phyloP scores from a whole-genome alignment of 2,888 invertebrate species.

The Drosophila anomelani region DNA sequence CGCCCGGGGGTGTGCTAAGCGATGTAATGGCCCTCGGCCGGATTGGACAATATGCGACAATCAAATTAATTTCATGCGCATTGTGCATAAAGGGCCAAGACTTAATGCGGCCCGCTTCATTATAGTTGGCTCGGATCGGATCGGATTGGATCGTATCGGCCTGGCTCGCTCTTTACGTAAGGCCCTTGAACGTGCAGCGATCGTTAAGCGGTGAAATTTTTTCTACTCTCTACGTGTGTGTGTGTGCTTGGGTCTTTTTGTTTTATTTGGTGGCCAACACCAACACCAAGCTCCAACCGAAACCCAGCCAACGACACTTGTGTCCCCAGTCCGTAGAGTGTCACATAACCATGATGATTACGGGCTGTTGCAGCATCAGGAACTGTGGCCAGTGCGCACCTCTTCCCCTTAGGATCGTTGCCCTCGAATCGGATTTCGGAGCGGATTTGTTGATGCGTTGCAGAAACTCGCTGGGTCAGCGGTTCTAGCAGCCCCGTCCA shows the following conservation, averaged over 20 bases:
- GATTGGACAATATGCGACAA: slow-evolving; percentile 63
- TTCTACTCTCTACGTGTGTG: slow-evolving; percentile 47
- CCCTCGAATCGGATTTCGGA: slow-evolving; percentile 1
- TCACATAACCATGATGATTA: slow-evolving; percentile 60
- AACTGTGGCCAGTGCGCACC: not conserved
- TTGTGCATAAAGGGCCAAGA: slow-evolving; percentile 60
- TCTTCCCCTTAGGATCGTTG: not conserved
- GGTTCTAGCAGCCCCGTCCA: not conserved
- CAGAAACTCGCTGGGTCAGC: slow-evolving; percentile 1
- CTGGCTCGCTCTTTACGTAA: slow-evolving; percentile 61
- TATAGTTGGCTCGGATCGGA: not conserved
- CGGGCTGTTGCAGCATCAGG: slow-evolving; percentile 10
- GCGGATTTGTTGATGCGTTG: not conserved
- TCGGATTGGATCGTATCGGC: not conserved
- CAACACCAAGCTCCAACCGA: not conserved
- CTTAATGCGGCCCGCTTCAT: slow-evolving; percentile 20
- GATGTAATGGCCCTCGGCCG: slow-evolving; percentile 26
- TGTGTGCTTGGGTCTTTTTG: slow-evolving; percentile 15
- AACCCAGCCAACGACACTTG: slow-evolving; percentile 48
- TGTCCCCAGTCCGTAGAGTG: slow-evolving; percentile 8
- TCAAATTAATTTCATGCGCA: slow-evolving; percentile 63
- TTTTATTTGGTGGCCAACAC: slow-evolving; percentile 45
- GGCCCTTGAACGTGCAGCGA: slow-evolving; percentile 76
- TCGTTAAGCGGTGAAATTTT: slow-evolving; percentile 74
- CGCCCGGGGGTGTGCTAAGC: slow-evolving; percentile 34